These are phyloP conservation scores for Butastur rufipennis DNA, from an alignment of 2,113 vertebrate species.

Conservation along the genomic window DNA sequence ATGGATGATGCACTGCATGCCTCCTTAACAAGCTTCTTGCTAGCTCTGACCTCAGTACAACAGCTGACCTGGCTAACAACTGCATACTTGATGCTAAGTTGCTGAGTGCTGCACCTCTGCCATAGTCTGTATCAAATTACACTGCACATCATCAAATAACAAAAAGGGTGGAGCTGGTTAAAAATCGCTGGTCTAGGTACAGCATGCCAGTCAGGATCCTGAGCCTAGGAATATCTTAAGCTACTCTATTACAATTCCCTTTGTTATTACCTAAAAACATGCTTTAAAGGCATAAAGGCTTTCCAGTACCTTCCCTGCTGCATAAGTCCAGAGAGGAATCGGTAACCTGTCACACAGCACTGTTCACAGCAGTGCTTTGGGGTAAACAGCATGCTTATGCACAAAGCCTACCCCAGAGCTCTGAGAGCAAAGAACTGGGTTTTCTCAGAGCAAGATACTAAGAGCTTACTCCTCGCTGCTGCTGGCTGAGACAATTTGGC, in stretches of 20 bases:
- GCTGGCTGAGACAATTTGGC: neutral
- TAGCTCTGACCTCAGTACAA: neutral
- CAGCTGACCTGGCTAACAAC: neutral
- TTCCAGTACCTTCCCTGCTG: neutral
- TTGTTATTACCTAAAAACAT: neutral
- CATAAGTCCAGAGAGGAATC: neutral
- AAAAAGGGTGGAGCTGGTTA: neutral
- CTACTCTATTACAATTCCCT: neutral
- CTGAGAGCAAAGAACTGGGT: neutral
- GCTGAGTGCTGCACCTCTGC: neutral
- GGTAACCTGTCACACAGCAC: neutral
- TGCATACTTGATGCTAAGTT: fast-evolving
- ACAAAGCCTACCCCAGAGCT: neutral
- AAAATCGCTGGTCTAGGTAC: neutral
- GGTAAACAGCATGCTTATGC: fast-evolving
- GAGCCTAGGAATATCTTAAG: neutral
- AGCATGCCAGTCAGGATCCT: neutral
- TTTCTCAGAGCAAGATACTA: neutral
- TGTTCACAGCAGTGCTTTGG: neutral
- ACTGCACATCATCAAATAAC: neutral
- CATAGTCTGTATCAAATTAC: neutral
- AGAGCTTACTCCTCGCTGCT: neutral
- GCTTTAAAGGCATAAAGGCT: neutral
- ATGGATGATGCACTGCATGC: fast-evolving
- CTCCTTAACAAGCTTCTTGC: neutral